Evolutionary conservation across 2,888 invertebrate genomes (phyloP), one percentile per base, ranked within the genome.

Genomic region (Zaprionus lineosus): DNA sequence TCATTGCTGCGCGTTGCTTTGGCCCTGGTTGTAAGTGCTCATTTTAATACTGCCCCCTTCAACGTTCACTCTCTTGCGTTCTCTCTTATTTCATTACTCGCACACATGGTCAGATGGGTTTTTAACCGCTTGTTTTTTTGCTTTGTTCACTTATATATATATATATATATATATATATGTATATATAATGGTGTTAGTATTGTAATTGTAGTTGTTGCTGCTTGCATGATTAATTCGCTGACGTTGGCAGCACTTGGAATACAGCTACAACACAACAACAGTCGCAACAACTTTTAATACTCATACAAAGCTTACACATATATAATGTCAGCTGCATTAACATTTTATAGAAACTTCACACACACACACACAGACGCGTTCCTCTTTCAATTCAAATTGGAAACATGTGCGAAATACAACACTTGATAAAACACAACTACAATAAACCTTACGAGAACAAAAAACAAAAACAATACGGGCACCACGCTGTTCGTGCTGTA

Each of bases 141-240:
- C 44, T 71, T 58, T 41, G 56, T 68, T 66, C 51, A 24, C 31
- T 33, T 3, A 6, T 15, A 21, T 33, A n/a, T n/a, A n/a, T n/a
- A n/a, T n/a, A n/a, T n/a, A n/a, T n/a, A n/a, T n/a, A n/a, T n/a
- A n/a, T n/a, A n/a, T n/a, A n/a, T n/a, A n/a, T 41, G 19, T 33
- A 46, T 9, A 4, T 11, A 6, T 5, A 26, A 37, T 26, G 68
- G 41, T 36, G 72, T 50, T n/a, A 41, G 24, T 55, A 31, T 61
- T 57, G 53, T 39, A 41, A 16, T 63, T 46, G 19, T 29, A 40
- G 51, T 29, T 26, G 44, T 11, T 34, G 51, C 21, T 12, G 58
- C 43, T 62, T 68, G 85, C 55, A 78, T 79, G 79, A 79, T 82
- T 84, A 84, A 84, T 84, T 78, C 75, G 72, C 83, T 84, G 75